A percentile compares a stretch with the other conserved stretches of the same genome.
Conservation (phyloP, 35 echinoderm and acorn worm species). For the Holothuria glaberrima region DNA sequence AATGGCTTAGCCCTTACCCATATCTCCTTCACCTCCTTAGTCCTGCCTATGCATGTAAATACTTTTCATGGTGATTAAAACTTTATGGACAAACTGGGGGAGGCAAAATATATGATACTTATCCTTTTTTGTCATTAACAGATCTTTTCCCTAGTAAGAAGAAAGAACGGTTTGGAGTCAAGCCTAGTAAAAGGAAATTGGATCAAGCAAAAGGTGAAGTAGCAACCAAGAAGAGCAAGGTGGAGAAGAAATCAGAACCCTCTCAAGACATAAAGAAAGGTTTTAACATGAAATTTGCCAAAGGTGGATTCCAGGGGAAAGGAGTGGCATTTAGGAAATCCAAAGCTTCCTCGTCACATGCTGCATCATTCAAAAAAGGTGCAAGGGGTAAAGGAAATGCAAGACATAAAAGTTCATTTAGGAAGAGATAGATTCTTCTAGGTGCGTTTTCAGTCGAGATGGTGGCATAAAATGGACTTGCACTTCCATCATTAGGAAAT, state of each 20-base stretch:
- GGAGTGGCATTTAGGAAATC: constrained; percentile 21
- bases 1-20: too few relatives aligned
- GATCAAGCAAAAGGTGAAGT: not conserved
- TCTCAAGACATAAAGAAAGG: too few relatives aligned
- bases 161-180: not conserved
- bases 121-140: not conserved
- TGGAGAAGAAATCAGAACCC: too few relatives aligned
- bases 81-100: too few relatives aligned
- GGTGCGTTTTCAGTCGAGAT: too few relatives aligned
- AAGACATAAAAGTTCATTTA: constrained; percentile 41
- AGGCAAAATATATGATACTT: not conserved
- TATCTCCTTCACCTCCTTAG: too few relatives aligned
- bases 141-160: constrained; percentile 53
- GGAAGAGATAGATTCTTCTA: not conserved
- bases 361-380: too few relatives aligned
- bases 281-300: constrained; percentile 24
- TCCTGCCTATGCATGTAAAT: too few relatives aligned
- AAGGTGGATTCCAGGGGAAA: constrained; percentile 1
- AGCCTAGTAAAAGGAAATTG: not conserved
- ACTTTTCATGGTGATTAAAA: too few relatives aligned
- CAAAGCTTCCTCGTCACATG: not conserved
- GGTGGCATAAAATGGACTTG: too few relatives aligned
- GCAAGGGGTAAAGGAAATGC: not conserved
- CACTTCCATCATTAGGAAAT: too few relatives aligned
- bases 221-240: not conserved